Conservation (phyloP, 2,888 invertebrate species). For the Ptychoptera contaminata region DNA sequence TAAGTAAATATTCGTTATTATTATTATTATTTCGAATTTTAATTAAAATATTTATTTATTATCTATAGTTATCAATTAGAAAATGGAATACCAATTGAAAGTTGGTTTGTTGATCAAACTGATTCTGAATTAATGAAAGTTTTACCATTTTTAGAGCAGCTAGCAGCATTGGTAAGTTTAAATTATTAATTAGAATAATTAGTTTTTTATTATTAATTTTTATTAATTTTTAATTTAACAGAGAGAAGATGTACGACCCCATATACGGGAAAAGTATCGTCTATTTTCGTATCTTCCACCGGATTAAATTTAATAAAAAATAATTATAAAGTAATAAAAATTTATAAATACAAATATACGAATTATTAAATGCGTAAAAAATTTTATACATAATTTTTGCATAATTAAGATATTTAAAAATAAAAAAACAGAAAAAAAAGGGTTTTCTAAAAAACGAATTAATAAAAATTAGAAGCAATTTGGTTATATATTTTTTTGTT, state of each 20-base stretch:
- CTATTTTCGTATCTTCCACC: slow-evolving; percentile 80
- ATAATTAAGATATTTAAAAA: too few species aligned
- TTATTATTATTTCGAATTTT: slow-evolving; percentile 1
- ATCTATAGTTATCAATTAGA: slow-evolving; percentile 48
- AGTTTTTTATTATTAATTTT: slow-evolving; percentile 4
- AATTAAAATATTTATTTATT: slow-evolving; percentile 7
- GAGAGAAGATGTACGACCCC: slow-evolving; percentile 86
- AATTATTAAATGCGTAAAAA: too few species aligned
- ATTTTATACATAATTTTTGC: too few species aligned
- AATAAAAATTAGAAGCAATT: too few species aligned
- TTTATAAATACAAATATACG: not conserved
- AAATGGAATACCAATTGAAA: slow-evolving; percentile 94
- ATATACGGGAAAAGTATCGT: slow-evolving; percentile 78
- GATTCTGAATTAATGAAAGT: slow-evolving; percentile 84
- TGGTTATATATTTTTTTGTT: too few species aligned
- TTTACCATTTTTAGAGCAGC: slow-evolving; percentile 77
- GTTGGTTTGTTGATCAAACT: slow-evolving; percentile 85
- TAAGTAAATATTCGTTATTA: slow-evolving; percentile 29
- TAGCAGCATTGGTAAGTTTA: slow-evolving; percentile 56
- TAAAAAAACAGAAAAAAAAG: too few species aligned
- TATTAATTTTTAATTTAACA: slow-evolving; percentile 29
- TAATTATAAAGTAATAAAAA: not conserved
- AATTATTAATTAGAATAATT: not conserved
- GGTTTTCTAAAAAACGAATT: too few species aligned
- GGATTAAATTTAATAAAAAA: slow-evolving; percentile 37